Percentiles rank a stretch among this genome's conserved stretches.
Conservation (phyloP, 2,113 vertebrate genomes). For the Tylochromis polylepis region DNA sequence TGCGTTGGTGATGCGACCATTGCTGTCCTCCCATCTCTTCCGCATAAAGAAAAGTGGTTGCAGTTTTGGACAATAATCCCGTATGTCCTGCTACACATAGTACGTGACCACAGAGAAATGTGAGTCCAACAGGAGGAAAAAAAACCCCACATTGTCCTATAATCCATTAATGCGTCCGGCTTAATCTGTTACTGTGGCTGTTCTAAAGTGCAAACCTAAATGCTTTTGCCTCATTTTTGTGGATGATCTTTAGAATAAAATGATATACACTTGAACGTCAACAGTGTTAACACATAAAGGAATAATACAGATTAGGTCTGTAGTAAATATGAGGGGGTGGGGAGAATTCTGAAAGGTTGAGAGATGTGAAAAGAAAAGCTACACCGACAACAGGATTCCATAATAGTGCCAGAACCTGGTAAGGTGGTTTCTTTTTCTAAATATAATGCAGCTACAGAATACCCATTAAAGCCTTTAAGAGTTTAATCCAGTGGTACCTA, state of each 20-base stretch:
- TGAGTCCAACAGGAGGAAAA: slow-evolving; percentile 28
- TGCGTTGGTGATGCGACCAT: not conserved
- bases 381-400: slow-evolving; percentile 10
- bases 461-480: slow-evolving; percentile 59
- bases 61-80: slow-evolving; percentile 55
- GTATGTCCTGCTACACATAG: slow-evolving; percentile 10
- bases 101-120: slow-evolving; percentile 27
- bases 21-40: not conserved
- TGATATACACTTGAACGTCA: not conserved
- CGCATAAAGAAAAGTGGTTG: slow-evolving; percentile 24
- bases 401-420: not conserved
- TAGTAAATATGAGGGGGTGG: not conserved
- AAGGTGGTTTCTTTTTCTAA: slow-evolving; percentile 5
- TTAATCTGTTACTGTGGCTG: slow-evolving; percentile 66
- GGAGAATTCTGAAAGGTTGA: not conserved
- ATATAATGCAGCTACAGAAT: slow-evolving; percentile 47
- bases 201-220: slow-evolving; percentile 62
- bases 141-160: slow-evolving; percentile 47
- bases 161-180: slow-evolving; percentile 72
- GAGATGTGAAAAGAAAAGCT: not conserved
- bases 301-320: slow-evolving; percentile 9
- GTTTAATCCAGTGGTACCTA: slow-evolving; percentile 56
- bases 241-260: slow-evolving; percentile 27
- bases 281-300: not conserved
- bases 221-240: slow-evolving; percentile 34